Percentiles rank a stretch among this genome's conserved stretches.
These are phyloP conservation scores for Rhizomys pruinosus DNA, from an alignment of 2,113 vertebrate species.

Conservation along the genomic window DNA sequence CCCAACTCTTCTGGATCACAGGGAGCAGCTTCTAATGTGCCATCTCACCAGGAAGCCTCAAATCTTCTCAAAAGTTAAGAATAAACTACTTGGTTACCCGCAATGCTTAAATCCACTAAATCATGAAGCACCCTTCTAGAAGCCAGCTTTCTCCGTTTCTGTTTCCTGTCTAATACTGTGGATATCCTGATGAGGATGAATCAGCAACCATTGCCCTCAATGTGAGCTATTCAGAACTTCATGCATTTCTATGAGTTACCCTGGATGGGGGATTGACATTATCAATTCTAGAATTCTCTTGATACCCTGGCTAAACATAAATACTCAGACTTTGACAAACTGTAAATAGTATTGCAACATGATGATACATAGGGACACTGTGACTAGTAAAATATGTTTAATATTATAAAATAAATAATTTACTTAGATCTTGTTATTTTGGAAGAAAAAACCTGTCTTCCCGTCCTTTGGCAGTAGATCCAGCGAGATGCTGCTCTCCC, in stretches of 20 bases:
- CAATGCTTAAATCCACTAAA: background rate
- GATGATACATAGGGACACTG: background rate
- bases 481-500: background rate
- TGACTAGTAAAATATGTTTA: slow-evolving; percentile 24
- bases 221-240: background rate
- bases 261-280: slow-evolving; percentile 17
- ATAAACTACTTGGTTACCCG: background rate
- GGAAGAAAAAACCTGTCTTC: background rate
- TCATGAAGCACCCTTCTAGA: background rate
- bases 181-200: background rate
- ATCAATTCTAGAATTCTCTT: background rate
- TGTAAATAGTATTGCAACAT: slow-evolving; percentile 52
- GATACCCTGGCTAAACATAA: slow-evolving; percentile 20
- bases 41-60: background rate
- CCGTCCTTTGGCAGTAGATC: background rate
- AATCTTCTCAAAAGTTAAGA: background rate
- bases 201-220: no score
- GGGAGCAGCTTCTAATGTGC: background rate
- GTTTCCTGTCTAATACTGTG: background rate
- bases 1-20: background rate
- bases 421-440: background rate
- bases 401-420: background rate
- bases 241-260: background rate
- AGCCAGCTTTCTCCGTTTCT: background rate
- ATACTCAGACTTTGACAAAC: background rate